Base-by-base conservation (phyloP, 2,888 invertebrate species). In the Steromphala cineraria region DNA sequence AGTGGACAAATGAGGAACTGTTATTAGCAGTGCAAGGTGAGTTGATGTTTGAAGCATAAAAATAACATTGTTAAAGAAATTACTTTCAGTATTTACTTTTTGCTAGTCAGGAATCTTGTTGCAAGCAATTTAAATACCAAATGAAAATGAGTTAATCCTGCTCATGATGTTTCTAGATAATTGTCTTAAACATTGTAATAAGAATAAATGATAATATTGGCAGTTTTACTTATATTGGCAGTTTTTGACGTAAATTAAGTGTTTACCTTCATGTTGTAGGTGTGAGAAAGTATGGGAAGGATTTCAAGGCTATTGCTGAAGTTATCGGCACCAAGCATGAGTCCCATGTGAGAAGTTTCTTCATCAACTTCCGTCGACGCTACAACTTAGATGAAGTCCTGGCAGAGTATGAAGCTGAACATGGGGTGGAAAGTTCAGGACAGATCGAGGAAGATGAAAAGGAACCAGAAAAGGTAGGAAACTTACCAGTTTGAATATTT, bases 281-380 rank as follows among this genome's bases (percentile, higher is more conserved):
- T 82, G 94, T 95, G 40, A 92, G 95, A 40, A 94, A 94, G 86
- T 95, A 95, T 91, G 95, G 95, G 56, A 96, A 96, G 94, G 96
- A 98, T 93, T 98, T 97, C 93, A 96, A 97, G 94, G 97, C 98
- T 46, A 98, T 99, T 87, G 98, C 99, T 19, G 98, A 98, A 93
- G 96, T 98, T 15, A 95, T 99, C 86, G 98, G 98, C 84, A 99
- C 98, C 78, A 99, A 99, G 94, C 98, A 97, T 0, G 98, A 98
- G 94, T 96, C 96, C 76, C 98, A 98, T 93, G 95, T 99, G 71
- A 96, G 98, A 85, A 96, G 96, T 75, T 99, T 98, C 94, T 99
- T 97, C 94, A 95, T 97, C 10, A 98, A 97, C 92, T 97, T 98
- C 94, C 96, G 98, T 75, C 96, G 97, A 87, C 95, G 97, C 81